Base-by-base conservation (phyloP, 2,797 vertebrate genomes). In the Apodemus agrarius region DNA sequence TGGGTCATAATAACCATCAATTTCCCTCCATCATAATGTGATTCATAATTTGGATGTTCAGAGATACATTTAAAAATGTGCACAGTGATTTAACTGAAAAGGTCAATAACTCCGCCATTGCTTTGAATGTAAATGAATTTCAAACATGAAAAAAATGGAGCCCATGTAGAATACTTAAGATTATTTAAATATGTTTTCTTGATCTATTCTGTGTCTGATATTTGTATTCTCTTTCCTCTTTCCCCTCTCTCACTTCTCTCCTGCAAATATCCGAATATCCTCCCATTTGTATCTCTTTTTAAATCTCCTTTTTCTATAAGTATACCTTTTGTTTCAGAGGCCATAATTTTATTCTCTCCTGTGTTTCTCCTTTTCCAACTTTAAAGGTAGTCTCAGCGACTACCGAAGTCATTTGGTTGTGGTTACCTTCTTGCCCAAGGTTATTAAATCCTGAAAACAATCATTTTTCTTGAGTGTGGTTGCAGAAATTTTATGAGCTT, bases 371-470 rank as follows among this genome's bases (percentile, higher is more conserved):
- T 49, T 92, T 93, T 76, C 74, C 21, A 72, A 3, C 24, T 78
- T 93, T 91, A 57, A 82, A 91, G 31, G 24, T 29, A 89, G 78
- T 43, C n/a, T 91, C 83, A 63, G 31, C 22, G 37, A 94, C 92
- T 95, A 75, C 57, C 7, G 19, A 29, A 81, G 78, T 89, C 49
- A 89, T 93, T 94, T 85, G 74, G 82, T 72, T 93, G 79, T 91
- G 72, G 34, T 85, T 85, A 57, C 76, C n/a, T 94, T 94, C 37
- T 82, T 65, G 59, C 13, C 80, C 13, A 22, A 78, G 74, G 34
- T 94, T 94, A 94, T 81, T 96, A 91, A 93, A 94, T 96, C 89
- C 59, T 89, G 61, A 85, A 89, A 93, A 52, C 76, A 91, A 89
- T 86, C 67, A 81, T 86, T 88, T 61, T 74, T 78, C 79, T 93